Percentiles rank a stretch among this genome's conserved stretches.
These are phyloP conservation scores for Papilio machaon DNA, from an alignment of 1,140 invertebrate species.

Conservation along the genomic window DNA sequence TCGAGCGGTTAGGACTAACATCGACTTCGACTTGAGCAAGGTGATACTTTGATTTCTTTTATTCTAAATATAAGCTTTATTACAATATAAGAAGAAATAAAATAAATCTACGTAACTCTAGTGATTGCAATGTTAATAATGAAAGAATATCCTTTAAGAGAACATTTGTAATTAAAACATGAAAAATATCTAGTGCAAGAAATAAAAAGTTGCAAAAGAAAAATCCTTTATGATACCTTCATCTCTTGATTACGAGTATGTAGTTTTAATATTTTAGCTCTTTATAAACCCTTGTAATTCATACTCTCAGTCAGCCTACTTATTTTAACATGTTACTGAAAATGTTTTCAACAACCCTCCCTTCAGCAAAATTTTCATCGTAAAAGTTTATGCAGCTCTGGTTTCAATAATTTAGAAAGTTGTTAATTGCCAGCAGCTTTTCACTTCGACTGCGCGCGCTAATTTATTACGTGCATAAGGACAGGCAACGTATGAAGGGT, in stretches of 20 bases:
- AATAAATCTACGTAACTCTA: too few species aligned
- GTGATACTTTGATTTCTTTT: slow-evolving; percentile 73
- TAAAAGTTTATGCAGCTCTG: slow-evolving; percentile 21
- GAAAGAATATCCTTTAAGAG: too few species aligned
- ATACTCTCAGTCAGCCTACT: background rate
- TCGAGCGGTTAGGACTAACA: slow-evolving; percentile 96
- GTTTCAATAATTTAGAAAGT: slow-evolving; percentile 27
- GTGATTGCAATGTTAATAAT: too few species aligned
- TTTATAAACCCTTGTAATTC: slow-evolving; percentile 1
- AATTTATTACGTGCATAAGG: slow-evolving; percentile 22
- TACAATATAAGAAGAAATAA: too few species aligned
- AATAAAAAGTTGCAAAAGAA: background rate
- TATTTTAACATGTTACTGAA: slow-evolving; percentile 11
- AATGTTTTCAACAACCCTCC: slow-evolving; percentile 16
- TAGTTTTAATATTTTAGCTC: background rate
- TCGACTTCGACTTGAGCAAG: slow-evolving; percentile 93
- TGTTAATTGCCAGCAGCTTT: slow-evolving; percentile 20
- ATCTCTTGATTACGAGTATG: background rate
- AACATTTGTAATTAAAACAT: too few species aligned
- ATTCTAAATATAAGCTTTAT: background rate
- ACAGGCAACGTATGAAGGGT: slow-evolving; percentile 18
- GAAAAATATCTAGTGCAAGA: background rate
- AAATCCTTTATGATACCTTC: background rate
- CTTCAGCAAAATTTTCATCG: slow-evolving; percentile 14
- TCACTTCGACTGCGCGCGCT: slow-evolving; percentile 19